A percentile compares a stretch with the other conserved stretches of the same genome.
phyloP scores from a whole-genome alignment of 2,888 invertebrate species.

The Mimachlamys varia region DNA sequence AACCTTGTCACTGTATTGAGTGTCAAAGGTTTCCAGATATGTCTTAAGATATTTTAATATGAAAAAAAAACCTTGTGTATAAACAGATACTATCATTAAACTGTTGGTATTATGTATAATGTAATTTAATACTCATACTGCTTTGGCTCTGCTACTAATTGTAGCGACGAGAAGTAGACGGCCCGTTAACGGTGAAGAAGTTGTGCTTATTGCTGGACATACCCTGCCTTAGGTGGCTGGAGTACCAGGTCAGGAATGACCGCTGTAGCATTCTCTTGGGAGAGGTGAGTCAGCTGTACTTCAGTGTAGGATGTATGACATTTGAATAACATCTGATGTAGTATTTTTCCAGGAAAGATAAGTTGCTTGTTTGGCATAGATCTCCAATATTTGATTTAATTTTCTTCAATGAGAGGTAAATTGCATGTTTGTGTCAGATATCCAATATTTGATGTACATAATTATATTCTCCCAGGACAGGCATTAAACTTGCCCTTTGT shows the following conservation, averaged over 20 bases:
- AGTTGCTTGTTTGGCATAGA: too few relatives aligned
- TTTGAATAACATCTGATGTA: too few relatives aligned
- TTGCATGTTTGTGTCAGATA: too few relatives aligned
- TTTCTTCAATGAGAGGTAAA: too few relatives aligned
- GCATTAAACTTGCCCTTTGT: too few relatives aligned
- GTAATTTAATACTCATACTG: neutral
- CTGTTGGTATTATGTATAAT: neutral
- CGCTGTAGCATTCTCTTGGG: constrained; percentile 1
- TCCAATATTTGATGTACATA: too few relatives aligned
- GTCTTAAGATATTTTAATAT: too few relatives aligned
- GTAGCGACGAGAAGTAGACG: constrained; percentile 11
- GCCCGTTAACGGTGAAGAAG: neutral
- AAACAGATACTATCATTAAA: neutral
- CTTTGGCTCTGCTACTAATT: neutral
- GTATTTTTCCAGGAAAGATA: too few relatives aligned
- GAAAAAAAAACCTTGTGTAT: neutral
- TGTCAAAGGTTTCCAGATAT: too few relatives aligned
- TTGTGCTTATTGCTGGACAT: constrained; percentile 1
- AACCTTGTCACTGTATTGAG: too few relatives aligned
- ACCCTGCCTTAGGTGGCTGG: neutral
- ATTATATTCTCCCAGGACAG: too few relatives aligned
- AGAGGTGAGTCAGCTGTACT: neutral
- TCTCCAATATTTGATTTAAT: too few relatives aligned
- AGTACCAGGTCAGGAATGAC: neutral
- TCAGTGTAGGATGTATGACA: neutral